Conservation (phyloP, 2,888 invertebrate species). For the Saturnia pavonia region DNA sequence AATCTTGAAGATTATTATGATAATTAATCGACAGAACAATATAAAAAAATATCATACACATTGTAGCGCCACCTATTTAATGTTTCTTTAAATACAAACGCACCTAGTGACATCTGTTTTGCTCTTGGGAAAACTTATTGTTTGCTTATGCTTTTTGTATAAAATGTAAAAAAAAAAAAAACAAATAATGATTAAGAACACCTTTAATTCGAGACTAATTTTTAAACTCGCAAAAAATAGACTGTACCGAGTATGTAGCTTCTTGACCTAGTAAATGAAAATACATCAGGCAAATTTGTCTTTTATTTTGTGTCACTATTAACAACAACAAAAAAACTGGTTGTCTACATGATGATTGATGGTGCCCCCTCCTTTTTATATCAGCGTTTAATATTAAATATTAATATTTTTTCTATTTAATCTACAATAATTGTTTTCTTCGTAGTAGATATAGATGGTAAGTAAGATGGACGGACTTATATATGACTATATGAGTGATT, state of each 20-base stretch:
- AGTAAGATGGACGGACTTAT: too few species aligned
- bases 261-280: not conserved
- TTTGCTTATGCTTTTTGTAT: not conserved
- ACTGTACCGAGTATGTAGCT: not conserved
- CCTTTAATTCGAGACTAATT: not conserved
- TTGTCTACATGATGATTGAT: not conserved
- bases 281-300: not conserved
- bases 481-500: too few species aligned
- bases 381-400: not conserved
- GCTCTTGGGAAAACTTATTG: not conserved
- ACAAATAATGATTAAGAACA: not conserved
- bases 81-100: not conserved
- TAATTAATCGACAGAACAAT: not conserved
- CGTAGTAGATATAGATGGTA: too few species aligned
- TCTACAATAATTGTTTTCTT: too few species aligned
- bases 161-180: not conserved
- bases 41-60: not conserved
- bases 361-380: not conserved
- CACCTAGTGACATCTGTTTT: constrained; percentile 12
- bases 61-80: constrained; percentile 5
- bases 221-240: not conserved
- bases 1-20: not conserved
- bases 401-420: too few species aligned
- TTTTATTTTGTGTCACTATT: too few species aligned
- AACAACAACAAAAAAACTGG: not conserved